phyloP scores from a whole-genome alignment of 1,140 invertebrate genomes.

The Aethina tumida region DNA sequence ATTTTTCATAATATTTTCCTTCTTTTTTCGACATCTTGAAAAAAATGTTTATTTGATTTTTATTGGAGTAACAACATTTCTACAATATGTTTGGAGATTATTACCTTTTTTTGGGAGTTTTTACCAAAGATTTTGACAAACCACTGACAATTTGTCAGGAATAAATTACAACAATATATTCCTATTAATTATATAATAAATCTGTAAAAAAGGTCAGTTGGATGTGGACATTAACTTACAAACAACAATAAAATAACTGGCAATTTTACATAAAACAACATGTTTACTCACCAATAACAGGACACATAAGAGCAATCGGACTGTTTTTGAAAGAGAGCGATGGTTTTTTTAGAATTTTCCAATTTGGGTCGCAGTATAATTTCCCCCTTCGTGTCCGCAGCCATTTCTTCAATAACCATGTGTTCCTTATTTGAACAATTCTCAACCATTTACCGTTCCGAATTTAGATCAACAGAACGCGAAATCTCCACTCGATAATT shows the following conservation, averaged over 20 bases:
- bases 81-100: too few species aligned
- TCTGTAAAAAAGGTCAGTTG: not conserved
- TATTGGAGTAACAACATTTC: too few species aligned
- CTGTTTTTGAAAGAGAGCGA: slow-evolving; percentile 47
- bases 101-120: not conserved
- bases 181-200: slow-evolving; percentile 7
- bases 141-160: slow-evolving; percentile 22
- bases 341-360: slow-evolving; percentile 21
- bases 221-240: not conserved
- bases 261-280: slow-evolving; percentile 12
- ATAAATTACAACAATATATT: not conserved
- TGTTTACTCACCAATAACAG: slow-evolving; percentile 52
- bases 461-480: too few species aligned
- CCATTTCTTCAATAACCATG: too few species aligned
- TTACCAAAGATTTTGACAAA: slow-evolving; percentile 15
- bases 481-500: too few species aligned
- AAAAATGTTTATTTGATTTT: too few species aligned
- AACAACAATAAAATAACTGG: slow-evolving; percentile 8
- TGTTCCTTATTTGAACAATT: too few species aligned
- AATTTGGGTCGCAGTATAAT: slow-evolving; percentile 15
- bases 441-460: too few species aligned
- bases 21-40: too few species aligned
- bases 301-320: slow-evolving; percentile 57
- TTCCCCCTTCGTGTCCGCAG: slow-evolving; percentile 9
- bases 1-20: too few species aligned